Percentiles rank a stretch among this genome's conserved stretches.
These are phyloP conservation scores for Ectemnius continuus DNA, from an alignment of 2,888 invertebrate species.

Conservation along the genomic window DNA sequence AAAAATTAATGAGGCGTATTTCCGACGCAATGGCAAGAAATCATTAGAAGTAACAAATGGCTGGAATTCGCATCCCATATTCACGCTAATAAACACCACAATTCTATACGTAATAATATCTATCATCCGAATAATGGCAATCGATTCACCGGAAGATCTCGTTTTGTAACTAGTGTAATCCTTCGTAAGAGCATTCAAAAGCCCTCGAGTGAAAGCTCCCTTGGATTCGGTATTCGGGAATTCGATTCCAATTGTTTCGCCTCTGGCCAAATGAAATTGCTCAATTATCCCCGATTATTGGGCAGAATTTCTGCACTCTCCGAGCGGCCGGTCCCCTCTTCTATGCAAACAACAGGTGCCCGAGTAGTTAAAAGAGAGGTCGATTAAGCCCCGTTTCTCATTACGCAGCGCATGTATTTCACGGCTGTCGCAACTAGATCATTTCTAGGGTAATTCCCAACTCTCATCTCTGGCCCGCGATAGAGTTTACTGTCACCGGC, in stretches of 20 bases:
- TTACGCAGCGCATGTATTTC: too few relatives aligned
- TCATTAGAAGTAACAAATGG: too few relatives aligned
- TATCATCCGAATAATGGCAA: neutral
- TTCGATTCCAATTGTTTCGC: neutral
- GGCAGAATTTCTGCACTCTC: neutral
- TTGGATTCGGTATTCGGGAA: constrained; percentile 1
- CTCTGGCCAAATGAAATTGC: neutral
- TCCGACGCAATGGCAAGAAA: too few relatives aligned
- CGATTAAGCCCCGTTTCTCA: too few relatives aligned
- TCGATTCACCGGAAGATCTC: constrained; percentile 7
- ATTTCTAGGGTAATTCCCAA: too few relatives aligned
- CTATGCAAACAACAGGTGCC: neutral
- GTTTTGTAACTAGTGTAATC: neutral
- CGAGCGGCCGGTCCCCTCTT: neutral
- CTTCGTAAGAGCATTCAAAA: neutral
- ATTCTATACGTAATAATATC: neutral
- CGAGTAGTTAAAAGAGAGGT: too few relatives aligned
- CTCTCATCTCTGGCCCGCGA: too few relatives aligned
- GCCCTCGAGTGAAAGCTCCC: neutral
- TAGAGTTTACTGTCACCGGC: neutral
- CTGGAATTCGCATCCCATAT: constrained; percentile 14
- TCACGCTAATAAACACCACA: constrained; percentile 26
- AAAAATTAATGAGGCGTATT: too few relatives aligned
- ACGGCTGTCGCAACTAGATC: too few relatives aligned
- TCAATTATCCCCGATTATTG: constrained; percentile 2